Evolutionary conservation across 2,888 invertebrate genomes (phyloP).

Genomic region (Tachina fera): DNA sequence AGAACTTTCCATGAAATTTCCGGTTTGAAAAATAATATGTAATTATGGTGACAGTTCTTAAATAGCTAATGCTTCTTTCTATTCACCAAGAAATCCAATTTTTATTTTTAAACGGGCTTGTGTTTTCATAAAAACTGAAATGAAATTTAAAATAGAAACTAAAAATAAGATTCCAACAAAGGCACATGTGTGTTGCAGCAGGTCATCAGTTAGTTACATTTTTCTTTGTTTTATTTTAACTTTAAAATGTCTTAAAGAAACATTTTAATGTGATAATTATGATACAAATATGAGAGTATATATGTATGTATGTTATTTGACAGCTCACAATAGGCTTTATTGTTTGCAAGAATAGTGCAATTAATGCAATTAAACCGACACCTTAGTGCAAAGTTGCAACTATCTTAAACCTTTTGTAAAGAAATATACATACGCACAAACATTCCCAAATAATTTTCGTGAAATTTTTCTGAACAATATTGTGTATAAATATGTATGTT

Average conservation of each 20-base stretch:
- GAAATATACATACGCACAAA: too few relatives aligned
- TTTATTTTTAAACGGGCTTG: background rate
- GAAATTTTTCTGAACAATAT: background rate
- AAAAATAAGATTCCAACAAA: conserved; percentile 38
- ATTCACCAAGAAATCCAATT: background rate
- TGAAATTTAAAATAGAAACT: conserved; percentile 15
- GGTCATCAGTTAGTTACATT: conserved; percentile 11
- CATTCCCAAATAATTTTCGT: background rate
- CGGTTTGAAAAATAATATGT: background rate
- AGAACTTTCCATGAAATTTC: conserved; percentile 12
- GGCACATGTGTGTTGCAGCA: conserved; percentile 5
- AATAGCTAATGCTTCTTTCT: conserved; percentile 10
- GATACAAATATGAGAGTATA: background rate
- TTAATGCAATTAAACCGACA: conserved; percentile 12
- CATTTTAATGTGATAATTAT: conserved; percentile 46
- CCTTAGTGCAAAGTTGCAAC: background rate
- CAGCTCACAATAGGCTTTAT: conserved; percentile 14
- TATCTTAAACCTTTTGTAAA: too few relatives aligned
- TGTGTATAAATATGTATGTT: too few relatives aligned
- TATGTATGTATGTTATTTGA: conserved; percentile 3
- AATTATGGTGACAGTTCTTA: conserved; percentile 5
- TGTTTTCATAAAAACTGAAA: conserved; percentile 1
- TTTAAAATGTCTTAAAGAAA: background rate
- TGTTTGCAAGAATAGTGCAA: background rate
- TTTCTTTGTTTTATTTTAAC: background rate